Conservation (phyloP, 2,113 vertebrate species). For the Pterophyllum scalare region DNA sequence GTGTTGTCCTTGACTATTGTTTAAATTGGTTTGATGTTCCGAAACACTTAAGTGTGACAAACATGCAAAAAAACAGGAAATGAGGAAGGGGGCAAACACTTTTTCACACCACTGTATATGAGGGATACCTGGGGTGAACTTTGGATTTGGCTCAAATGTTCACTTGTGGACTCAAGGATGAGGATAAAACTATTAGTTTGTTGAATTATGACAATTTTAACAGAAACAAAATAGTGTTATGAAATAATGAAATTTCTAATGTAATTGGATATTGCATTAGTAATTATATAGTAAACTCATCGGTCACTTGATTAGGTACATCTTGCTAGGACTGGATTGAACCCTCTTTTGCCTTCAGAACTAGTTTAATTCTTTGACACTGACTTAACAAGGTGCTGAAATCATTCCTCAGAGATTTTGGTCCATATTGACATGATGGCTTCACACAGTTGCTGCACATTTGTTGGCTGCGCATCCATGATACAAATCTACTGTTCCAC, state of each 20-base stretch:
- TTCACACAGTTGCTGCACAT: too few relatives aligned
- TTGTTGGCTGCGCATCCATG: not conserved
- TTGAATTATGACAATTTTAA: not conserved
- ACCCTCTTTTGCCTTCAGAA: not conserved
- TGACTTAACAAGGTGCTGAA: not conserved
- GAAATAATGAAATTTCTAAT: conserved; percentile 6
- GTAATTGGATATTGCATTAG: not conserved
- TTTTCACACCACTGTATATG: too few relatives aligned
- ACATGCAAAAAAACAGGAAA: too few relatives aligned
- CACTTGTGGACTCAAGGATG: not conserved
- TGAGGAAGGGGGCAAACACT: too few relatives aligned
- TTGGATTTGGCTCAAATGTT: not conserved
- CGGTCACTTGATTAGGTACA: too few relatives aligned
- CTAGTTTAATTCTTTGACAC: not conserved
- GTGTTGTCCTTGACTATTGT: too few relatives aligned
- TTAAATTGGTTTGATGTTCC: too few relatives aligned
- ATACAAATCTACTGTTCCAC: not conserved
- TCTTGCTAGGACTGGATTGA: not conserved
- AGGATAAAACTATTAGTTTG: not conserved
- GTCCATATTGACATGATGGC: not conserved
- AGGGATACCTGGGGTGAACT: not conserved
- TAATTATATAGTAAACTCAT: too few relatives aligned
- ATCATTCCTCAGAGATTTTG: conserved; percentile 7
- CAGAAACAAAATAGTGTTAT: not conserved
- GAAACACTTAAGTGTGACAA: too few relatives aligned